Base-by-base conservation (phyloP, 2,888 invertebrate species). In the Leptopterna dolabrata region DNA sequence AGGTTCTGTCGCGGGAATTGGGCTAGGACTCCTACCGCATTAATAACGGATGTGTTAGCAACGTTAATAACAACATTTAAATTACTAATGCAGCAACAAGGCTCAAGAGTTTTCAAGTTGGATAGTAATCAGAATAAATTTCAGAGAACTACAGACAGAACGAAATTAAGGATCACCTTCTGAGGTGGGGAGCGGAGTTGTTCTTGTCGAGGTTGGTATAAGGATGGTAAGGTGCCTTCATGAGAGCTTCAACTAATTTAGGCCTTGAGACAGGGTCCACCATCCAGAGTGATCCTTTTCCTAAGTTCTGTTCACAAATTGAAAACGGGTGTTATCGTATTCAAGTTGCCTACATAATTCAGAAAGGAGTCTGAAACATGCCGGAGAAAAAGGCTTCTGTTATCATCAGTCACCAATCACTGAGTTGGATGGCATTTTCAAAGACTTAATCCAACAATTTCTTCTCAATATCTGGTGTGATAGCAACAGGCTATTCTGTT, bases 271-370 rank as follows among this genome's bases (percentile, higher is more conserved):
- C 96, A 9, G 97, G 97, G 91, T 98, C 98, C 3, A 98, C 98
- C 91, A 97, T 98, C 98, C 98, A 98, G 87, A 98, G 92, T 0
- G 98, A 98, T 73, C 98, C 98, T 92, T 98, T 98, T 70, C 98
- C 98, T 90, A 98, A 94, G 90, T 97, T 97, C 96, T 96, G 92
- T 76, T 88, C 90, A 78, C 88, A 86, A 88, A 78, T 88, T 83
- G 0, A 82, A 78, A 63, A 63, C 19, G 3, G 19, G 6, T 24
- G 24, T 24, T 24, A 63, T 27, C 19, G 24, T 7, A 82, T 24
- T 47, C 27, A 3, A 73, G 47, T 2, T 51, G 51, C n/a, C 51
- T 80, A 27, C 11, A 0, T 30, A 71, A 16, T 30, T 71, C 27
- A 4, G 11, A 55, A 55, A 55, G n/a, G 2, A 3, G 55, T 55